A percentile compares a stretch with the other conserved stretches of the same genome.
These are phyloP conservation scores for Caenorhabditis sulstoni DNA, from an alignment of 2,888 invertebrate species.

Conservation along the genomic window DNA sequence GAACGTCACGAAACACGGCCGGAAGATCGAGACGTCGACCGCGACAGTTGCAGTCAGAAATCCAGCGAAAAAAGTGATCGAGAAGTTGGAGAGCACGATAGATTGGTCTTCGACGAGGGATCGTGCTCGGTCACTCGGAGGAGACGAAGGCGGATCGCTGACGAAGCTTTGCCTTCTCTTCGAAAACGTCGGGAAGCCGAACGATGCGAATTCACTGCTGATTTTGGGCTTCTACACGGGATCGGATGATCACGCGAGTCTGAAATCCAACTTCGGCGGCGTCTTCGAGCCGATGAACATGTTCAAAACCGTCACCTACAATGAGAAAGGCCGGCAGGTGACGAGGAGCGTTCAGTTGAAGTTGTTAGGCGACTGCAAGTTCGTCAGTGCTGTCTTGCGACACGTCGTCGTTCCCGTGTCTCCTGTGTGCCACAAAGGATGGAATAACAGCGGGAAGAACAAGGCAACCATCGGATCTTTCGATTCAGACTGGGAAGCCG, in stretches of 20 bases:
- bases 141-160: background rate
- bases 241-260: background rate
- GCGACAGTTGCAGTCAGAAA: no score
- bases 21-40: background rate
- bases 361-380: slow-evolving; percentile 14
- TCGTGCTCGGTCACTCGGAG: slow-evolving; percentile 8
- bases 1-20: background rate
- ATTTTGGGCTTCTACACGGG: background rate
- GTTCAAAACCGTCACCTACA: background rate
- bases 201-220: background rate
- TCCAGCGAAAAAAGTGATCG: no score
- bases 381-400: background rate
- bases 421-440: background rate
- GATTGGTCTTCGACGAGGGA: background rate
- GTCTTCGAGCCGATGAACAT: background rate
- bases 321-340: background rate
- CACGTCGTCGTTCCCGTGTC: slow-evolving; percentile 7
- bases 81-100: background rate
- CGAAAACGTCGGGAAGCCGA: background rate
- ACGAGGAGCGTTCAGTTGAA: background rate
- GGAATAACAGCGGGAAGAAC: background rate
- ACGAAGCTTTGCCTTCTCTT: background rate
- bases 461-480: background rate
- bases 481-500: background rate
- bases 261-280: background rate